Evolutionary conservation across 1,140 invertebrate species (phyloP), one percentile per base, ranked within the genome.

Genomic region (Ceratosolen fusciceps): DNA sequence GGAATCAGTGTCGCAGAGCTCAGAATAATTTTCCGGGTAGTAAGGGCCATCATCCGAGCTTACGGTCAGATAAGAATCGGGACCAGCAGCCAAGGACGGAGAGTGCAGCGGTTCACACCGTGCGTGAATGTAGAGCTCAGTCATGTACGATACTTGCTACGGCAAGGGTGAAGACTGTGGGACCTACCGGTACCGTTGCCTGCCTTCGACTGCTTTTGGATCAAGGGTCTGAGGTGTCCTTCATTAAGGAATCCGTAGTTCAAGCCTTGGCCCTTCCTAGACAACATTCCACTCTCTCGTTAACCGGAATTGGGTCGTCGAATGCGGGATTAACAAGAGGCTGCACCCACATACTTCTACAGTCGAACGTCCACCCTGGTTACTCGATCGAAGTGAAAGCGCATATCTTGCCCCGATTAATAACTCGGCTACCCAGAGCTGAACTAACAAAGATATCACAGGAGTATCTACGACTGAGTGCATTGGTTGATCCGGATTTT

Each of bases 401-500:
- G 7, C 26, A n/a, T 62, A 29, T 62, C 9, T 16, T 62, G 8
- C 58, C 58, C 2, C n/a, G 58, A 16, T 26, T 62, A 10, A 62
- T 26, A 7, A 8, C 58, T 8, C 7, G 2, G 4, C 58, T 26
- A 7, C n/a, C 58, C 7, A 10, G 7, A 21, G 14, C 5, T 5
- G n/a, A 56, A 21, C 9, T 56, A 5, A 24, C 9, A 8, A 5
- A 56, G 4, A 9, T 56, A 70, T 26, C 39, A 24, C 3, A 19
- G 29, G 37, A 3, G 9, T 1, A 70, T 82, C 54, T 16, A 31
- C 1, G 68, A 54, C 16, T n/a, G 79, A 8, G n/a, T n/a, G 14
- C 10, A 12, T 74, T 83, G 12, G 81, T 81, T 0, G 83, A 82
- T 34, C 80, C 83, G 8, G 34, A 78, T 0, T 82, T 80, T 52